A percentile compares a stretch with the other conserved stretches of the same genome.
phyloP scores from a whole-genome alignment of 2,113 vertebrate genomes.

The Rhabdomys dilectus region DNA sequence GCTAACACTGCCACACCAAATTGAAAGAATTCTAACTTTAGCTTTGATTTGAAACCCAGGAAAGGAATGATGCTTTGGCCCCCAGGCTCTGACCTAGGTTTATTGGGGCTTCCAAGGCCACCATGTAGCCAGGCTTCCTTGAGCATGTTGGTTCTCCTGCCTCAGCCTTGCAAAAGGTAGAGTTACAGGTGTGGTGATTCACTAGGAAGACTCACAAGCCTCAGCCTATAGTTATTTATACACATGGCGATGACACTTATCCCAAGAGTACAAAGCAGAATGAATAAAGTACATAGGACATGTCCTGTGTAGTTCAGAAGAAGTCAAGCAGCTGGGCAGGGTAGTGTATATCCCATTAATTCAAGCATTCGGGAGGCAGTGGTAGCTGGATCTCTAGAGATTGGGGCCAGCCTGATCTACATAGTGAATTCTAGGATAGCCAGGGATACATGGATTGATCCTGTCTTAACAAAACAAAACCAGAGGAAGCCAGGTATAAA shows the following conservation, averaged over 20 bases:
- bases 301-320: neutral
- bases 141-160: neutral
- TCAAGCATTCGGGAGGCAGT: neutral
- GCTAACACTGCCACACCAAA: neutral
- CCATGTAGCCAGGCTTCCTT: neutral
- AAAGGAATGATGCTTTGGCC: neutral
- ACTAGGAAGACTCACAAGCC: neutral
- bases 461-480: neutral
- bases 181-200: neutral
- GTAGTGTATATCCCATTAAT: neutral
- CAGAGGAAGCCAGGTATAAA: neutral
- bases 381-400: neutral
- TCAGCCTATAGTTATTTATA: neutral
- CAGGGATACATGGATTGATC: neutral
- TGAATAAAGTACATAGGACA: neutral
- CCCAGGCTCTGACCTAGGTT: neutral
- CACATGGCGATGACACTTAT: neutral
- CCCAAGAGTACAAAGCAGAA: neutral
- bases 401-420: neutral
- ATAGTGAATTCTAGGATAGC: neutral
- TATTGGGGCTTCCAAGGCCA: neutral
- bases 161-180: neutral
- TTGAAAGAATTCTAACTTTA: neutral
- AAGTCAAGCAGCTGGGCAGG: neutral
- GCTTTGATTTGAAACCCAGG: neutral